Evolutionary conservation across 2,797 vertebrate genomes (phyloP).

Genomic region (Micropoecilia bifurca): DNA sequence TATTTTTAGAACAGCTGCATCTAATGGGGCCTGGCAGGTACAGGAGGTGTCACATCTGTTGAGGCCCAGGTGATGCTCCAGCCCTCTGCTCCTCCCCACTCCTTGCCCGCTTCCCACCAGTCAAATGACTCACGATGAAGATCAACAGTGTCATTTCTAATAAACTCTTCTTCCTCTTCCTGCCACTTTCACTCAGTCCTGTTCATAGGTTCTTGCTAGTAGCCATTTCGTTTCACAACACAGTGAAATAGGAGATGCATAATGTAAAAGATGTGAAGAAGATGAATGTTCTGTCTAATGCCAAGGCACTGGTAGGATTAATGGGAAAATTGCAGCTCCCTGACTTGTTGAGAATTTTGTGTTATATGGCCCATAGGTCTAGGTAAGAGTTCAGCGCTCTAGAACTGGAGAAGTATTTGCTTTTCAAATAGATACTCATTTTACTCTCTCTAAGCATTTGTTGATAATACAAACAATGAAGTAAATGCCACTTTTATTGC

Average conservation of each 20-base stretch:
- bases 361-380: conserved; percentile 54
- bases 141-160: conserved; percentile 83
- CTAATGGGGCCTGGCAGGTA: conserved; percentile 84
- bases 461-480: not conserved
- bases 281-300: conserved; percentile 75
- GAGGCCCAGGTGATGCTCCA: conserved; percentile 78
- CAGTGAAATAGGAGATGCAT: conserved; percentile 72
- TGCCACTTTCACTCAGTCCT: conserved; percentile 78
- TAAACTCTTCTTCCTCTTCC: conserved; percentile 75
- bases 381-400: conserved; percentile 28
- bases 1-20: conserved; percentile 83
- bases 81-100: conserved; percentile 55
- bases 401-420: conserved; percentile 19
- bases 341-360: conserved; percentile 51
- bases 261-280: conserved; percentile 79
- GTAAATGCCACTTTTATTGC: not conserved
- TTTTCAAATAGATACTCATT: not conserved
- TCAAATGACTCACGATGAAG: conserved; percentile 81
- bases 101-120: conserved; percentile 64
- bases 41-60: conserved; percentile 84
- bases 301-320: conserved; percentile 67
- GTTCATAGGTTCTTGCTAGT: conserved; percentile 72
- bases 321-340: conserved; percentile 63
- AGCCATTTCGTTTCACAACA: conserved; percentile 80
- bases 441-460: not conserved